Evolutionary conservation across 2,797 vertebrate species (phyloP).

Genomic region (Octomys mimax): DNA sequence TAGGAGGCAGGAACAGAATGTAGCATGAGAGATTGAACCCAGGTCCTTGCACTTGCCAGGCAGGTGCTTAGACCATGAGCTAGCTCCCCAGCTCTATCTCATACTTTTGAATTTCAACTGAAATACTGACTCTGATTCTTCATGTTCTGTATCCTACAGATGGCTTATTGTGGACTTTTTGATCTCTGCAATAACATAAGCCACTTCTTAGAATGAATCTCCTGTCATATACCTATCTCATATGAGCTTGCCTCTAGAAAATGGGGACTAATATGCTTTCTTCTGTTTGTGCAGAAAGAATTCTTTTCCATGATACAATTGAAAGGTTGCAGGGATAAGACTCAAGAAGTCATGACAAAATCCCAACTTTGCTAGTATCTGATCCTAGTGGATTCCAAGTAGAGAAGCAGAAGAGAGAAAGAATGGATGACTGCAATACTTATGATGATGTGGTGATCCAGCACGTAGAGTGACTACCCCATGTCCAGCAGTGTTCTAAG

Average conservation of each 20-base stretch:
- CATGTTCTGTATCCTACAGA: neutral
- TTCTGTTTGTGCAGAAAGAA: neutral
- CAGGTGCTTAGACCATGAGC: too few species aligned
- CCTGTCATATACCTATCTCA: neutral
- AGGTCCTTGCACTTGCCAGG: too few species aligned
- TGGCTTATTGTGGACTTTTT: neutral
- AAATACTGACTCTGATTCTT: neutral
- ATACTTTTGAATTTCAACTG: neutral
- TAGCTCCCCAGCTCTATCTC: neutral
- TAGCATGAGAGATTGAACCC: too few species aligned
- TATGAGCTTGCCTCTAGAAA: neutral
- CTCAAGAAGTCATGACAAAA: neutral
- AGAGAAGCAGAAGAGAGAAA: neutral
- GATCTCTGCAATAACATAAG: neutral
- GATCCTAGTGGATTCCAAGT: neutral
- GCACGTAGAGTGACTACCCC: neutral
- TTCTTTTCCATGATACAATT: neutral
- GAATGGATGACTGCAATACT: neutral
- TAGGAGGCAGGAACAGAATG: too few species aligned
- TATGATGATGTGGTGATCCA: neutral
- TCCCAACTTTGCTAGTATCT: neutral
- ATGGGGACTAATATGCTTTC: neutral
- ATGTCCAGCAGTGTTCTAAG: neutral
- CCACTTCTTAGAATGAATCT: neutral
- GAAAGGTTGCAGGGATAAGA: neutral